A percentile compares a stretch with the other conserved stretches of the same genome.
These are phyloP conservation scores for Orthosia gothica DNA, from an alignment of 2,888 invertebrate genomes.

Conservation along the genomic window DNA sequence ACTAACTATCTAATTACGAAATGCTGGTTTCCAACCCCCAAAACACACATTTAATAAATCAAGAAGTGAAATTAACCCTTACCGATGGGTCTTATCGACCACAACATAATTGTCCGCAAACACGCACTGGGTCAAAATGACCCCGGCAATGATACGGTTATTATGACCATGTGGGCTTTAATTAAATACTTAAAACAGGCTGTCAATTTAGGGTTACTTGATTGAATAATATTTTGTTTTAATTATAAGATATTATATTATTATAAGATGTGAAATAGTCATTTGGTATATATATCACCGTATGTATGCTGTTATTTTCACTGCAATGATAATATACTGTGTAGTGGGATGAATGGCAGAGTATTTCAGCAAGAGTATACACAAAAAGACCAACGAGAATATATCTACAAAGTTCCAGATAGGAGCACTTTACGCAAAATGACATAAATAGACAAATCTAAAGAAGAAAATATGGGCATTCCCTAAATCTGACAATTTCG, in stretches of 20 bases:
- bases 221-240: conserved; percentile 38
- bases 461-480: too few species aligned
- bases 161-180: conserved; percentile 62
- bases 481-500: too few species aligned
- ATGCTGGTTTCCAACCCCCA: conserved; percentile 28
- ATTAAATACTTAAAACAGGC: conserved; percentile 59
- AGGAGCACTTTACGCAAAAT: too few species aligned
- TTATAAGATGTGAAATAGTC: not conserved
- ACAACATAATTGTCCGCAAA: conserved; percentile 49
- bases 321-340: too few species aligned
- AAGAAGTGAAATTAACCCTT: conserved; percentile 56
- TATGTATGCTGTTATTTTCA: too few species aligned
- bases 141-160: conserved; percentile 57
- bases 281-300: not conserved
- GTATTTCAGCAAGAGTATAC: too few species aligned
- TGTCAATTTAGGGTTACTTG: conserved; percentile 40
- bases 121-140: conserved; percentile 57
- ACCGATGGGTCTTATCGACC: conserved; percentile 43
- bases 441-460: too few species aligned
- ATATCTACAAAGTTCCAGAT: too few species aligned
- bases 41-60: conserved; percentile 51
- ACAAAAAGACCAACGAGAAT: too few species aligned
- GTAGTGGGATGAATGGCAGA: too few species aligned
- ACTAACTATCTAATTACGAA: conserved; percentile 30
- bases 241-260: not conserved